phyloP scores from a whole-genome alignment of 2,888 invertebrate genomes.

The Lithophane leautieri region DNA sequence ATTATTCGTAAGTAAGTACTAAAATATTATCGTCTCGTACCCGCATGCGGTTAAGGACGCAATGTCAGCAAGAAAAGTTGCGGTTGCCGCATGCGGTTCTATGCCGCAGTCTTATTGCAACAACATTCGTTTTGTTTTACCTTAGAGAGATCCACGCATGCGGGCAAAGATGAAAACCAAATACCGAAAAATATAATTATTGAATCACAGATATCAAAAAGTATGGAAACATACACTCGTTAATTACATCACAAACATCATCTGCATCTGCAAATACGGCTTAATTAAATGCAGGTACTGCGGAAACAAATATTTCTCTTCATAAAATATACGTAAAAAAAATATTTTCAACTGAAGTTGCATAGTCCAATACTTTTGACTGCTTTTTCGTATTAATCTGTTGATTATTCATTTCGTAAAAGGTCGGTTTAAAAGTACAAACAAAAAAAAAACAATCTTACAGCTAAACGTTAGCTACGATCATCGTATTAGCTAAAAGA shows the following conservation, averaged over 20 bases:
- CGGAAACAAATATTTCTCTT: constrained; percentile 7
- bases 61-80: background rate
- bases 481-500: background rate
- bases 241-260: constrained; percentile 40
- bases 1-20: background rate
- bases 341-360: too few species aligned
- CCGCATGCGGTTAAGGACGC: background rate
- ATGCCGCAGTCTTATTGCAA: background rate
- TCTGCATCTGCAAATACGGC: constrained; percentile 29
- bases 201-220: constrained; percentile 4
- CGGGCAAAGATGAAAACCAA: background rate
- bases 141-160: background rate
- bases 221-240: constrained; percentile 5
- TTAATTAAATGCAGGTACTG: constrained; percentile 24
- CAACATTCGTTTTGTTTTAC: background rate
- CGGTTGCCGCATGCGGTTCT: background rate
- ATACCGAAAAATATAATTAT: background rate
- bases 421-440: background rate
- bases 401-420: background rate
- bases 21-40: background rate
- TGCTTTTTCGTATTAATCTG: background rate
- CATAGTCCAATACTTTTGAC: background rate
- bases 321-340: background rate
- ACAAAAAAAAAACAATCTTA: background rate
- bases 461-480: background rate